phyloP scores from a whole-genome alignment of 2,113 vertebrate genomes.

The Lamprotornis superbus region DNA sequence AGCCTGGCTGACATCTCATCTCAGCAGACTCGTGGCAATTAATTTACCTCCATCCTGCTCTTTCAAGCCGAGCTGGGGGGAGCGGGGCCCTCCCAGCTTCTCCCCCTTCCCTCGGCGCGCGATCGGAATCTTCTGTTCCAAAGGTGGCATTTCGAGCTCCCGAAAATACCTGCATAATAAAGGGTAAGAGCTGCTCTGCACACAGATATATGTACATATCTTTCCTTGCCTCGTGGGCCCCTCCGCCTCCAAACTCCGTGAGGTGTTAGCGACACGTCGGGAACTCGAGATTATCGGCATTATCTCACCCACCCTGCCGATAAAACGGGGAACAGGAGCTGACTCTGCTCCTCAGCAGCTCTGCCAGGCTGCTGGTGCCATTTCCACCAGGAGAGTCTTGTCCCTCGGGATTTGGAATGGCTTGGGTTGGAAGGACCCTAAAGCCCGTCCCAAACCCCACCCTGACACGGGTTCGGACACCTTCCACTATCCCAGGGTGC shows the following conservation, averaged over 20 bases:
- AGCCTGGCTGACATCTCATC: not conserved
- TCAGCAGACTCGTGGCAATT: not conserved
- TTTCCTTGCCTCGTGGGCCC: not conserved
- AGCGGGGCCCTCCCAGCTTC: not conserved
- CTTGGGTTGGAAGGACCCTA: not conserved
- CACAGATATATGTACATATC: not conserved
- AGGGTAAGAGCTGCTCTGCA: not conserved
- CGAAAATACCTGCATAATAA: conserved; percentile 27
- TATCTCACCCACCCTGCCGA: not conserved
- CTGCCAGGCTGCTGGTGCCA: not conserved
- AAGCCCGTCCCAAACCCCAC: rapidly evolving
- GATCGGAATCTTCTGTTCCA: not conserved
- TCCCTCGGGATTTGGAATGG: not conserved
- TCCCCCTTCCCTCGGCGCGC: not conserved
- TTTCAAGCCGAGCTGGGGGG: not conserved
- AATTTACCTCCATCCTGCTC: not conserved
- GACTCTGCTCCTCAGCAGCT: not conserved
- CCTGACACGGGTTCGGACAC: not conserved
- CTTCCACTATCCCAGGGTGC: rapidly evolving
- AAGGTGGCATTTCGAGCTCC: conserved; percentile 11
- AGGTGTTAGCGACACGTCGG: not conserved
- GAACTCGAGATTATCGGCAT: not conserved
- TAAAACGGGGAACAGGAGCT: not conserved
- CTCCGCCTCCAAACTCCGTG: not conserved
- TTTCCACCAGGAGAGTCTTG: not conserved